Conservation (phyloP, 2,888 invertebrate species). For the Volucella zonaria region DNA sequence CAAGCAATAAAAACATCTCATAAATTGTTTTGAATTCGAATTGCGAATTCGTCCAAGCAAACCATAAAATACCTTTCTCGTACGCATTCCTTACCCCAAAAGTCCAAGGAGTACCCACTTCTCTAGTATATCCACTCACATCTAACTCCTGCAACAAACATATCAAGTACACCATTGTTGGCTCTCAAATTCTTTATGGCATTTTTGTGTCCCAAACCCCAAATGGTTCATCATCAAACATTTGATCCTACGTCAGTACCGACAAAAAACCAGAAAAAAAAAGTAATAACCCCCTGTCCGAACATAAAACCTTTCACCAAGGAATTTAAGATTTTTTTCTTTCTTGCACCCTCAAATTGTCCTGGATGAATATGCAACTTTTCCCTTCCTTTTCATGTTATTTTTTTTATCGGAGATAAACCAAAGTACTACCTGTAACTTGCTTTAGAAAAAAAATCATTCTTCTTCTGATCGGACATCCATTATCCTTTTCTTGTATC, state of each 20-base stretch:
- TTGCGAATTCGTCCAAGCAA: constrained; percentile 6
- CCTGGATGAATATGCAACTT: constrained; percentile 35
- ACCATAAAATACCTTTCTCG: constrained; percentile 1
- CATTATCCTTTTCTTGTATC: constrained; percentile 14
- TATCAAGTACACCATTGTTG: neutral
- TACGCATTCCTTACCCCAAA: neutral
- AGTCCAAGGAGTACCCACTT: too few relatives aligned
- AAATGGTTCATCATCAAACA: constrained; percentile 22
- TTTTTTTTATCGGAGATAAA: too few relatives aligned
- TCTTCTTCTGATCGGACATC: neutral
- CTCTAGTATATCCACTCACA: too few relatives aligned
- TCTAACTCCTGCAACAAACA: neutral
- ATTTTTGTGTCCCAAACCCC: constrained; percentile 5
- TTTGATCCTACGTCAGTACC: neutral
- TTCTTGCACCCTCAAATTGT: constrained; percentile 14
- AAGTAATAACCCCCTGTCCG: neutral
- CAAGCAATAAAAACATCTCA: neutral
- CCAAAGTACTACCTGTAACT: neutral
- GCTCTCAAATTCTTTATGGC: neutral
- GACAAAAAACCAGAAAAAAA: constrained; percentile 2
- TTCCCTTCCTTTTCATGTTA: neutral
- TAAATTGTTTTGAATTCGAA: constrained; percentile 1
- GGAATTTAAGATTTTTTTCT: constrained; percentile 19
- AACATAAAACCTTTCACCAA: constrained; percentile 30
- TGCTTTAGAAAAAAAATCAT: neutral